Evolutionary conservation across 1,140 invertebrate genomes (phyloP).

Genomic region (Tribolium madens): DNA sequence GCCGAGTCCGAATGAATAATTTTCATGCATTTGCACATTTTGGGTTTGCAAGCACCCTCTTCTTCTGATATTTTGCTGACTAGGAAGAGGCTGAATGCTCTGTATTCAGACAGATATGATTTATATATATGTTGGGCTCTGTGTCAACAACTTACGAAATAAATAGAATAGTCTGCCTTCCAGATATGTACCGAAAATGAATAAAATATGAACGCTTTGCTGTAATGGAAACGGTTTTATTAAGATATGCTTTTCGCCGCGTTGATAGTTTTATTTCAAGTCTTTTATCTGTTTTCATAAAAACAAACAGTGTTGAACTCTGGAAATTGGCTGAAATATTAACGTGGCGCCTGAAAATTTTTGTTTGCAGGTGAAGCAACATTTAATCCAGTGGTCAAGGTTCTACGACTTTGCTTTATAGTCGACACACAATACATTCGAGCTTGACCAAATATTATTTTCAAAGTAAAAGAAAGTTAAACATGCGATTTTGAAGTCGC

Average conservation of each 20-base stretch:
- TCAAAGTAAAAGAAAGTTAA: conserved; percentile 13
- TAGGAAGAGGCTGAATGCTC: conserved; percentile 33
- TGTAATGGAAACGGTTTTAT: conserved; percentile 41
- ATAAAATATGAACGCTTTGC: conserved; percentile 38
- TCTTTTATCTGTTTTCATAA: background rate
- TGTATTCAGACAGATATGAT: conserved; percentile 45
- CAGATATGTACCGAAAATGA: conserved; percentile 40
- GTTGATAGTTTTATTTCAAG: background rate
- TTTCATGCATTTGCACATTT: conserved; percentile 46
- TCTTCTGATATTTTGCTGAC: conserved; percentile 37
- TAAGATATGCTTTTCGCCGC: conserved; percentile 9
- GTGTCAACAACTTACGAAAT: conserved; percentile 43
- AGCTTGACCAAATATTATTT: conserved; percentile 17
- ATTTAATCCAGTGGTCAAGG: background rate
- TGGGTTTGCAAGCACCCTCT: conserved; percentile 27
- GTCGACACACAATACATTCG: background rate
- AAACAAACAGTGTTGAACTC: background rate
- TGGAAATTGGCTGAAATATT: background rate
- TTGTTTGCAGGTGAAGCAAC: background rate
- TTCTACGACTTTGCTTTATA: background rate
- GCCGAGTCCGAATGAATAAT: conserved; percentile 43
- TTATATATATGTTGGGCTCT: conserved; percentile 40
- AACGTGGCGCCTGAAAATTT: background rate
- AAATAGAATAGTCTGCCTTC: conserved; percentile 46
- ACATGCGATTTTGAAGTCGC: conserved; percentile 23